Conservation (phyloP, 2,797 vertebrate species). For the Pseudotriccus pelzelni region DNA sequence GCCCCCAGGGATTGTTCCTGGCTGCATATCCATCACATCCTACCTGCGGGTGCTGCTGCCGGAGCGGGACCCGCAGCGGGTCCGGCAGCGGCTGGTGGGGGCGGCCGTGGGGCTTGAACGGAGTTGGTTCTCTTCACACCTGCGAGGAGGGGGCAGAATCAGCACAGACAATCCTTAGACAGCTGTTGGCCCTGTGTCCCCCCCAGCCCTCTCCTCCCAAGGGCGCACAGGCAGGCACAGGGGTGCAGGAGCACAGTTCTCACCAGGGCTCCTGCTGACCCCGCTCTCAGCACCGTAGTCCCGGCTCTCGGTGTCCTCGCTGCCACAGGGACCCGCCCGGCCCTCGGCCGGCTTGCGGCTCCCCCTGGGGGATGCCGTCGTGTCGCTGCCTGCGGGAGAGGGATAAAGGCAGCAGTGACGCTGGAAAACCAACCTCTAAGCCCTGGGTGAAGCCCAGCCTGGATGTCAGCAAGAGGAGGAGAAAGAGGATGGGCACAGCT, state of each 20-base stretch:
- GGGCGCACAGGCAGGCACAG: rapidly evolving
- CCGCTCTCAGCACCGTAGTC: slow-evolving; percentile 38
- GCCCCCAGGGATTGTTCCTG: neutral
- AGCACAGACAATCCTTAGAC: rapidly evolving
- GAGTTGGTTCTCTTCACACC: slow-evolving; percentile 77
- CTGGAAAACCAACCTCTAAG: rapidly evolving
- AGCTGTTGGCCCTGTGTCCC: rapidly evolving
- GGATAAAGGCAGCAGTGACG: neutral
- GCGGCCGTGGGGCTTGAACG: slow-evolving; percentile 68
- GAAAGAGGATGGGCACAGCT: rapidly evolving
- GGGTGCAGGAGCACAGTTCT: neutral
- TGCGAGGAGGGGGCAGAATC: neutral
- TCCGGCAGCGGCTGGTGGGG: neutral
- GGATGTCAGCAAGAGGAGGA: neutral
- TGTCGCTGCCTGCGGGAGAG: slow-evolving; percentile 71
- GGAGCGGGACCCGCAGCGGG: slow-evolving; percentile 16
- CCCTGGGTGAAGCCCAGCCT: neutral
- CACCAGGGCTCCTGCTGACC: slow-evolving; percentile 65
- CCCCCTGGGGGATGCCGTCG: slow-evolving; percentile 36
- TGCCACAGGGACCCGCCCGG: slow-evolving; percentile 67
- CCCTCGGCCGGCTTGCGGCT: slow-evolving; percentile 79
- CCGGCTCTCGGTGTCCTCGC: slow-evolving; percentile 25
- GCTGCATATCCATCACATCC: rapidly evolving
- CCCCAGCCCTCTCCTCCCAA: rapidly evolving
- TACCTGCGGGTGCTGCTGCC: slow-evolving; percentile 77